A percentile compares a stretch with the other conserved stretches of the same genome.
These are phyloP conservation scores for Drosophila subpulchrella DNA, from an alignment of 1,140 invertebrate species.

Conservation along the genomic window DNA sequence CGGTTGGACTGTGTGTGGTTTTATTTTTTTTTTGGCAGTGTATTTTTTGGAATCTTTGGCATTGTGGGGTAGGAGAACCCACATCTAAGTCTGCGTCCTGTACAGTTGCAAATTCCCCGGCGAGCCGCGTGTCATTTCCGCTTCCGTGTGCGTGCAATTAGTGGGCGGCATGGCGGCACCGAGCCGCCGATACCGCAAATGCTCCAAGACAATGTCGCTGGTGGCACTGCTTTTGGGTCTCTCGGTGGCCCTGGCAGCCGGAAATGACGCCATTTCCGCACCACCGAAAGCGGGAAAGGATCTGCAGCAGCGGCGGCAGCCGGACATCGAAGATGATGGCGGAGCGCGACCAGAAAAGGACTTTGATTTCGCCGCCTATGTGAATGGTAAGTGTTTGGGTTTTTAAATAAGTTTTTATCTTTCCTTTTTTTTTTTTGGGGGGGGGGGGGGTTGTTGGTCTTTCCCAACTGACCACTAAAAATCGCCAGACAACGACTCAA, in stretches of 20 bases:
- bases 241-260: conserved; percentile 23
- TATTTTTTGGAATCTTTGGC: not conserved
- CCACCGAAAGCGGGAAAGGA: conserved; percentile 16
- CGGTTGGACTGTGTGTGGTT: conserved; percentile 10
- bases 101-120: conserved; percentile 21
- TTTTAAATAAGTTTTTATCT: no score
- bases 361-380: conserved; percentile 61
- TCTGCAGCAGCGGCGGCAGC: conserved; percentile 8
- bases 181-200: conserved; percentile 5
- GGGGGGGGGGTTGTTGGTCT: not conserved
- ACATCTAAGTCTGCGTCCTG: not conserved
- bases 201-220: conserved; percentile 34
- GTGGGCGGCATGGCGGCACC: conserved; percentile 27
- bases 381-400: conserved; percentile 49
- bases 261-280: conserved; percentile 69
- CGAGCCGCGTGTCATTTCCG: conserved; percentile 22
- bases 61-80: not conserved
- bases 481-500: not conserved
- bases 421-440: no score
- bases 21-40: conserved; percentile 34
- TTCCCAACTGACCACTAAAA: not conserved
- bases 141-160: conserved; percentile 43
- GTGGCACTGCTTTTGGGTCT: conserved; percentile 13
- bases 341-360: conserved; percentile 24
- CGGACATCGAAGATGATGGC: conserved; percentile 32